Evolutionary conservation across 2,113 vertebrate genomes (phyloP), one percentile per base, ranked within the genome.

Genomic region (Lepus europaeus): DNA sequence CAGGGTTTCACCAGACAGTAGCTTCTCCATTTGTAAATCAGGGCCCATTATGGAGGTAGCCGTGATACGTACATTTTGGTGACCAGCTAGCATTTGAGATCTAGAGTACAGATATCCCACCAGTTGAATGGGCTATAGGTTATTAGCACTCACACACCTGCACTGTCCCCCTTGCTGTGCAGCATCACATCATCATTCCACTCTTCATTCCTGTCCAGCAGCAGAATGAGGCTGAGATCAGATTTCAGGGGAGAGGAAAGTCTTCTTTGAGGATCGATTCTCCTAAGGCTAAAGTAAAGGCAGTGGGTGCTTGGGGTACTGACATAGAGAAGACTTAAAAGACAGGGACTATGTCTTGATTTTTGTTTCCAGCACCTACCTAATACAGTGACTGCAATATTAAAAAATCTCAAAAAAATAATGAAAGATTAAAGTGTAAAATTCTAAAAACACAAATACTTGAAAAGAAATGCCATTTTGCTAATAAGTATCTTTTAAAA

Each of bases 371-470:
- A 73, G 14, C 5, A 45, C 19, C 39, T 84, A 45, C 19, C 39
- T 84, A 77, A n/a, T 59, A 77, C 5, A 70, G 51, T 88, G 53
- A 81, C 16, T 85, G 82, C 29, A 9, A 49, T 78, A 29, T 63
- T 81, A 51, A 31, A 68, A 68, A 9, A 31, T 91, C 45, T 95
- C n/a, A 87, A 23, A 66, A 90, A 90, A 23, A 63, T 56, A 70
- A 82, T 83, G 82, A 89, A 96, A 68, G 0, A 64, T 66, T 90
- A 49, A 56, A 88, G 39, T 92, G 5, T 95, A 59, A 89, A 94
- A 87, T 86, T 81, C 22, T 68, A n/a, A 80, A 79, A 53, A 82
- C 5, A 69, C 39, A 76, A 81, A 45, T 72, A 89, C 29, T 68
- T 95, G 6, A 59, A 90, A 45, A 66, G 29, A 94, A 86, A 78